Percentiles rank a stretch among this genome's conserved stretches.
Evolutionary conservation across 2,888 invertebrate species (phyloP).

Genomic region (Nomada goodeniana): DNA sequence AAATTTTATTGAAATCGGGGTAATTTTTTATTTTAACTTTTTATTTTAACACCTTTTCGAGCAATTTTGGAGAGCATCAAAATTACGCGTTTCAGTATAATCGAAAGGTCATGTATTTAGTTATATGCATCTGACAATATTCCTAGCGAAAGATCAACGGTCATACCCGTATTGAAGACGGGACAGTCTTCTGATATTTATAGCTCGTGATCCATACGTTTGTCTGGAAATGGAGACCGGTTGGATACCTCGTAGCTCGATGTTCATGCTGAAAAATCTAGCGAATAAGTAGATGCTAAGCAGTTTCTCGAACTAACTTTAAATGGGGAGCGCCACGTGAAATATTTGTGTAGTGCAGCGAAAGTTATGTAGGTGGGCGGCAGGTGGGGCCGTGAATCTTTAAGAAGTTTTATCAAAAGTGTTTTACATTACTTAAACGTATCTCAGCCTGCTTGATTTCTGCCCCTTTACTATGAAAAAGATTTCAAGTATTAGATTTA

Average conservation of each 20-base stretch:
- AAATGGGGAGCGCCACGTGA: slow-evolving; percentile 51
- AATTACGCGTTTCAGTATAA: too few species aligned
- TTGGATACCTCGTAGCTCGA: slow-evolving; percentile 42
- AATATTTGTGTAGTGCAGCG: slow-evolving; percentile 56
- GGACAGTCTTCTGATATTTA: slow-evolving; percentile 70
- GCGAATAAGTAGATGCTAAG: slow-evolving; percentile 71
- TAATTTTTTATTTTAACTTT: too few species aligned
- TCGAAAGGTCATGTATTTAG: too few species aligned
- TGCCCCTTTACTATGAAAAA: not conserved
- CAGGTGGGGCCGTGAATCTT: slow-evolving; percentile 22
- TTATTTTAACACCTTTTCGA: too few species aligned
- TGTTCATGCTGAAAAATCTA: slow-evolving; percentile 66
- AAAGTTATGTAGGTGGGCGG: slow-evolving; percentile 50
- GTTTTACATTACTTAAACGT: slow-evolving; percentile 52
- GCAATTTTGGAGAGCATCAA: not conserved
- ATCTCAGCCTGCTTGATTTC: slow-evolving; percentile 32
- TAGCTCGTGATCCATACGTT: slow-evolving; percentile 68
- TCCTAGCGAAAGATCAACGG: slow-evolving; percentile 67
- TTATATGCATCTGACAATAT: slow-evolving; percentile 65
- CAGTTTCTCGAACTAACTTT: slow-evolving; percentile 67
- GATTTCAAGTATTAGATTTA: not conserved
- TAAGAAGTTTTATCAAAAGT: slow-evolving; percentile 58
- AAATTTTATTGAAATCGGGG: not conserved
- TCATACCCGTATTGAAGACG: slow-evolving; percentile 73
- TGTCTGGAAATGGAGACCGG: slow-evolving; percentile 49